Evolutionary conservation across 2,888 invertebrate genomes (phyloP).

Genomic region (Thera obeliscata): DNA sequence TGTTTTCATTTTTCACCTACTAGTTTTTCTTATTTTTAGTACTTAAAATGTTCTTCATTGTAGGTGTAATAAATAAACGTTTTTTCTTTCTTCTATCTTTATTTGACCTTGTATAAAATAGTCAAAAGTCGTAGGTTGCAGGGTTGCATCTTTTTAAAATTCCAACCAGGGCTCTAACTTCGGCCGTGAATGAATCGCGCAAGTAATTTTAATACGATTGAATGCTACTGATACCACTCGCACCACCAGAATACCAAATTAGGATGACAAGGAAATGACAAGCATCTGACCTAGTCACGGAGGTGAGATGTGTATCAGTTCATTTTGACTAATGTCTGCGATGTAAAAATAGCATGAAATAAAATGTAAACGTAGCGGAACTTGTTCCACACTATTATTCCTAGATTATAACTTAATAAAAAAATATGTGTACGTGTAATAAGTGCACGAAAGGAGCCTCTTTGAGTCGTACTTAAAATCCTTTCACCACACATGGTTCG

Average conservation of each 20-base stretch:
- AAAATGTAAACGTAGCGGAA: no score
- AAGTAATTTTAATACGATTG: constrained; percentile 55
- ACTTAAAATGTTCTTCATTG: no score
- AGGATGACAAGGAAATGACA: constrained; percentile 37
- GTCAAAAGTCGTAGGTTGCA: constrained; percentile 7
- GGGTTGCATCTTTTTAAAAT: constrained; percentile 33
- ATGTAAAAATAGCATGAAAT: background rate
- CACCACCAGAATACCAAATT: constrained; percentile 54
- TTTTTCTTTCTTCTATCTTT: background rate
- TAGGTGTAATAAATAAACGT: no score
- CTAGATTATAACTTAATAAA: no score
- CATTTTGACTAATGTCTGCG: constrained; percentile 1
- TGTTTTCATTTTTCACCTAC: no score
- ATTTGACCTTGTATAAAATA: no score
- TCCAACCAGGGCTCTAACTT: constrained; percentile 35
- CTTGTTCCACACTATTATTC: no score
- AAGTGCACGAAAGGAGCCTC: no score
- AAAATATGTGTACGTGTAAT: no score
- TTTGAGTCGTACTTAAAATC: no score
- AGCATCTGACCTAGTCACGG: constrained; percentile 37
- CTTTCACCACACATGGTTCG: no score
- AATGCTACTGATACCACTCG: constrained; percentile 53
- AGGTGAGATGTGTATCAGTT: constrained; percentile 36
- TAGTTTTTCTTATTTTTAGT: no score
- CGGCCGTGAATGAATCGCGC: constrained; percentile 50